A percentile compares a stretch with the other conserved stretches of the same genome.
phyloP scores from a whole-genome alignment of 2,113 vertebrate species.

The Stegostoma tigrinum region DNA sequence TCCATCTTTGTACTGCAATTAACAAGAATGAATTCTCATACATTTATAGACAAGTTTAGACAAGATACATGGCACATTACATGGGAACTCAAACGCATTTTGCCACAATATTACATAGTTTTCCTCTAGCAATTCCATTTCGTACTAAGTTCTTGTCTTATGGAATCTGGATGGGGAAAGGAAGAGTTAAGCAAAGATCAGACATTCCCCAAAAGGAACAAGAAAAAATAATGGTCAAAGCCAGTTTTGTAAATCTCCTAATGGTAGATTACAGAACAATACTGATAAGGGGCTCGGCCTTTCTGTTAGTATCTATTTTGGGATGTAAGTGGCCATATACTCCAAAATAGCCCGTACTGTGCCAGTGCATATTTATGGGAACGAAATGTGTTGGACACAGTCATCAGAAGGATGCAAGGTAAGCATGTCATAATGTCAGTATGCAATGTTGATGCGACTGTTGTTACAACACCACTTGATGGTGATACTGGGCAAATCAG shows the following conservation, averaged over 20 bases:
- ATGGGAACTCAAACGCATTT: background rate
- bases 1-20: slow-evolving; percentile 78
- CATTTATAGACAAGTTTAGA: background rate
- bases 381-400: background rate
- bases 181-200: background rate
- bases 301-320: background rate
- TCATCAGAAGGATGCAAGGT: background rate
- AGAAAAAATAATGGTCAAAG: background rate
- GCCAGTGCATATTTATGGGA: background rate
- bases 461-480: no score
- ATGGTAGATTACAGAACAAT: background rate
- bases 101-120: background rate
- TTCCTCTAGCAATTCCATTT: background rate
- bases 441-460: background rate
- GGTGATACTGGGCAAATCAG: no score
- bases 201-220: background rate
- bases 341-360: background rate
- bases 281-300: background rate
- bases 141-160: background rate
- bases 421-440: background rate
- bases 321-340: background rate
- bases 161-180: background rate
- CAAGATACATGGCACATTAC: background rate
- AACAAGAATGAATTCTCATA: background rate
- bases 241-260: background rate